Evolutionary conservation across 2,888 invertebrate species (phyloP).

Genomic region (Unio delphinus): DNA sequence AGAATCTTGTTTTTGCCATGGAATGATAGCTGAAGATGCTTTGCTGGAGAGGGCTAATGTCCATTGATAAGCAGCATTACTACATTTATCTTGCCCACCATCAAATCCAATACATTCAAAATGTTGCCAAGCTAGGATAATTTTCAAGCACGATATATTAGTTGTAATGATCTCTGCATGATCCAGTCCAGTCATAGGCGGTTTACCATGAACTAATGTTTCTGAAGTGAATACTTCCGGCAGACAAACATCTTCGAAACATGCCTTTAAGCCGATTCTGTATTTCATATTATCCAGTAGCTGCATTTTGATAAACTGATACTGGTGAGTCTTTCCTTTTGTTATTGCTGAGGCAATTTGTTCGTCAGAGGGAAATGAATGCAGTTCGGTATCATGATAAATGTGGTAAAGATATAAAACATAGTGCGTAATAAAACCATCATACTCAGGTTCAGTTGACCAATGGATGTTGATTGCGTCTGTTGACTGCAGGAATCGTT

Average conservation of each 20-base stretch:
- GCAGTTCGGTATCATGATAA: too few species aligned
- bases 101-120: too few species aligned
- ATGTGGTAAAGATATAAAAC: too few species aligned
- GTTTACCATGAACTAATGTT: background rate
- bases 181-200: background rate
- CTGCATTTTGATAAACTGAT: background rate
- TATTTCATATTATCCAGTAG: background rate
- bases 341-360: background rate
- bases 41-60: background rate
- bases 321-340: background rate
- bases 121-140: too few species aligned
- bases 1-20: background rate
- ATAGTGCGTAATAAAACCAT: too few species aligned
- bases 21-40: background rate
- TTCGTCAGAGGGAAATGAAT: constrained; percentile 2
- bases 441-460: too few species aligned
- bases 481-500: too few species aligned
- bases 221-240: background rate
- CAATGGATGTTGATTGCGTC: too few species aligned
- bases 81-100: too few species aligned
- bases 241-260: constrained; percentile 8
- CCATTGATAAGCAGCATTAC: background rate
- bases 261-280: constrained; percentile 1
- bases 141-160: too few species aligned
- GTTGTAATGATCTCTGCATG: background rate